phyloP scores from a whole-genome alignment of 1,140 invertebrate genomes.

The Zaprionus nigranus region DNA sequence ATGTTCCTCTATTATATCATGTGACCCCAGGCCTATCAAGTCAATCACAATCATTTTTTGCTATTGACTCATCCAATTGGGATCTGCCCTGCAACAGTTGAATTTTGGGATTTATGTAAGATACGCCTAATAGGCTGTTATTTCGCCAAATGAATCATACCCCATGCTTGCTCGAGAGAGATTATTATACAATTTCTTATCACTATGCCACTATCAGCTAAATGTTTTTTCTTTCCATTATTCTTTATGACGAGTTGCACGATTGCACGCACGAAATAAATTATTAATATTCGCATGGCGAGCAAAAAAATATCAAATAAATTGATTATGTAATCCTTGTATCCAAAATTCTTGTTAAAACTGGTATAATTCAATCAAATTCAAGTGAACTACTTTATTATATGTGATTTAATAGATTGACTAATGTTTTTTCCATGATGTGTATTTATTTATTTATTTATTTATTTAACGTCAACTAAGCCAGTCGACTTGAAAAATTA shows the following conservation, averaged over 20 bases:
- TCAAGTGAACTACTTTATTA: background rate
- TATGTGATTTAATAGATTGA: background rate
- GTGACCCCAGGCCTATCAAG: background rate
- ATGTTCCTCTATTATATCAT: background rate
- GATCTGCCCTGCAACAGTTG: background rate
- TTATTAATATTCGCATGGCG: background rate
- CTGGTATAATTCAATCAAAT: background rate
- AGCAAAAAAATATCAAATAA: background rate
- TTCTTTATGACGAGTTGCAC: slow-evolving; percentile 11
- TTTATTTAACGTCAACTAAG: too few species aligned
- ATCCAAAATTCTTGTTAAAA: background rate
- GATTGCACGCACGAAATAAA: slow-evolving; percentile 11
- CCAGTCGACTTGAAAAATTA: too few species aligned
- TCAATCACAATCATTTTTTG: background rate
- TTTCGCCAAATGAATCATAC: slow-evolving; percentile 56
- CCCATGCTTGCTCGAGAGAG: slow-evolving; percentile 38
- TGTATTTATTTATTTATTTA: too few species aligned
- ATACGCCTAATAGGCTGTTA: slow-evolving; percentile 16
- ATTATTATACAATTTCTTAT: slow-evolving; percentile 68
- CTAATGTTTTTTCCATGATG: background rate
- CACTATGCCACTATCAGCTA: slow-evolving; percentile 52
- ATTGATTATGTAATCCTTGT: background rate
- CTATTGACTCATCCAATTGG: slow-evolving; percentile 3
- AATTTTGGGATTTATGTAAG: slow-evolving; percentile 35
- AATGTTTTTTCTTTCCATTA: slow-evolving; percentile 23